Percentiles rank a stretch among this genome's conserved stretches.
Conservation (phyloP, 2,113 vertebrate species). For the Suncus etruscus region DNA sequence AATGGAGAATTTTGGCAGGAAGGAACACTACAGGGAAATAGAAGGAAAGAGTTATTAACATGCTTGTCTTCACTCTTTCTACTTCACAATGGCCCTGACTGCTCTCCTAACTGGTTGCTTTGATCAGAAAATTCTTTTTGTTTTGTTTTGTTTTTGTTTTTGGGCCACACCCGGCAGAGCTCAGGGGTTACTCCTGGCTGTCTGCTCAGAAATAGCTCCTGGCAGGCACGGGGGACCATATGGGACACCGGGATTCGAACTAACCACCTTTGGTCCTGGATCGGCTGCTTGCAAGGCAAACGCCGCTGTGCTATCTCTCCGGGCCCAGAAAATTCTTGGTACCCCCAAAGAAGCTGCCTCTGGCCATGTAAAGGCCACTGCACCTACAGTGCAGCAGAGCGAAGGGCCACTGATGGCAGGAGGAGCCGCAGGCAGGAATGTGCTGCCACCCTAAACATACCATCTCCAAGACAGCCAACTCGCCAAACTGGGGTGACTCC, state of each 20-base stretch:
- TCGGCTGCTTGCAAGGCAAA: no score
- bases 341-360: not conserved
- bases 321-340: not conserved
- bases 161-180: no score
- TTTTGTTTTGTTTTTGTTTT: no score
- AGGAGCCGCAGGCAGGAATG: not conserved
- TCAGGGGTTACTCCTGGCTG: no score
- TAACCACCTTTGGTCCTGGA: no score
- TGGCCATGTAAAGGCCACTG: not conserved
- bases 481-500: not conserved
- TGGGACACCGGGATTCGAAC: no score
- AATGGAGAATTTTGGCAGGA: slow-evolving; percentile 96
- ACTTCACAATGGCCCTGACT: no score
- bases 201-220: no score
- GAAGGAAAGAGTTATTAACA: slow-evolving; percentile 50
- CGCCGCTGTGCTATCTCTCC: no score
- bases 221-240: no score
- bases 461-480: not conserved
- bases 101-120: not conserved
- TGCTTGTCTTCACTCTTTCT: not conserved
- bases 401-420: not conserved
- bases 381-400: not conserved
- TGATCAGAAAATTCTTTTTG: accelerated
- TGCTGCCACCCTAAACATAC: not conserved
- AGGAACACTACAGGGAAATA: slow-evolving; percentile 90